phyloP scores from a whole-genome alignment of 2,888 invertebrate species.

The Ephialtes manifestator region DNA sequence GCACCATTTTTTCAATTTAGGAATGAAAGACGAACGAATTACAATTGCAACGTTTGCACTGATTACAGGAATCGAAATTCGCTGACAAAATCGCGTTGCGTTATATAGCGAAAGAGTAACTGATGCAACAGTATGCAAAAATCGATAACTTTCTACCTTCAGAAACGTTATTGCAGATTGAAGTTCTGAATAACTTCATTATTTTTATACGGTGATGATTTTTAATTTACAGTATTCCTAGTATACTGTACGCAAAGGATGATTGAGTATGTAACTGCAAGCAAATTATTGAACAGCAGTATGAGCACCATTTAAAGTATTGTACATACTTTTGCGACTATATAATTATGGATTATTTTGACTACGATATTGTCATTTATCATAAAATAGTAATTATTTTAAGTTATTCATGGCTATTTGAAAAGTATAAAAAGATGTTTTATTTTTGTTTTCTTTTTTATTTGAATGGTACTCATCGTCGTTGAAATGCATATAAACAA shows the following conservation, averaged over 20 bases:
- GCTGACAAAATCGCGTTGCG: background rate
- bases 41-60: background rate
- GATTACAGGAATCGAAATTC: background rate
- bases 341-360: no score
- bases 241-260: conserved; percentile 3
- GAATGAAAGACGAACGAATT: conserved; percentile 15
- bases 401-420: background rate
- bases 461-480: background rate
- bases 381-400: background rate
- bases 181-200: conserved; percentile 21
- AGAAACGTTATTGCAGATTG: background rate
- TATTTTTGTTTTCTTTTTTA: no score
- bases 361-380: background rate
- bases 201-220: conserved; percentile 55
- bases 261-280: background rate
- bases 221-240: conserved; percentile 36
- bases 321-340: background rate
- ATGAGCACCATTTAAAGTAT: no score
- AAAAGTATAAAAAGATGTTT: no score
- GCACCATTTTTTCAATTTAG: conserved; percentile 41
- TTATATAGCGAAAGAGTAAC: background rate
- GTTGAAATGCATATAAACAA: background rate
- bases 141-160: conserved; percentile 21
- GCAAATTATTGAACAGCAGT: background rate
- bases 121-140: background rate